Conservation (phyloP, 2,113 vertebrate genomes). For the Myotis brandtii region DNA sequence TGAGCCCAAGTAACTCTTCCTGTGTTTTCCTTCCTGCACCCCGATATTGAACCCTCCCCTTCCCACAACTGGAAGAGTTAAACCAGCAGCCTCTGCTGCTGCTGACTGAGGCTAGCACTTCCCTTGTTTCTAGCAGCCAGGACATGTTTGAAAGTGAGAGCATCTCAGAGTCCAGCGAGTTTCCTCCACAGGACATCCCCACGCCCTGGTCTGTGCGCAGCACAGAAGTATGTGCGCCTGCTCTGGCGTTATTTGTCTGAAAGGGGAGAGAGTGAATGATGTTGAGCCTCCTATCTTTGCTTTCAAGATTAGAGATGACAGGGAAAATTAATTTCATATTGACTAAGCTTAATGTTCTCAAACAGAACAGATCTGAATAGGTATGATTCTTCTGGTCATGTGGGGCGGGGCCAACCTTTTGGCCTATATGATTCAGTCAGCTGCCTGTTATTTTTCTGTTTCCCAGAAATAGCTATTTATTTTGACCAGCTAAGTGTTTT, state of each 20-base stretch:
- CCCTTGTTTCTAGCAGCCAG: not conserved
- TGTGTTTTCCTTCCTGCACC: not conserved
- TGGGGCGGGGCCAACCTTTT: not conserved
- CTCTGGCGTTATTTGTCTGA: not conserved
- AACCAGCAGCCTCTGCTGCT: not conserved
- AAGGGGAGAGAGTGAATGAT: too few relatives aligned
- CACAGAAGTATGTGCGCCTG: not conserved
- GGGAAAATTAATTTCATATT: not conserved
- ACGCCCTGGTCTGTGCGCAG: not conserved
- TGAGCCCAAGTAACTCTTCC: accelerated
- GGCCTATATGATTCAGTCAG: not conserved
- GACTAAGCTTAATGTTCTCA: not conserved
- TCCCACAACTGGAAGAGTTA: not conserved
- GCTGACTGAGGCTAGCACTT: not conserved
- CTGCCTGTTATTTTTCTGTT: not conserved
- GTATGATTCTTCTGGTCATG: not conserved
- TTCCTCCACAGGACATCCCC: not conserved
- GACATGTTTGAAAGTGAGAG: not conserved
- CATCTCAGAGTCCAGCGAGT: not conserved
- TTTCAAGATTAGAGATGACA: not conserved
- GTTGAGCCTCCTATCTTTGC: not conserved
- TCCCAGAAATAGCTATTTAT: not conserved
- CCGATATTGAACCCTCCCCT: too few relatives aligned
- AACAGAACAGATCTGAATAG: not conserved
- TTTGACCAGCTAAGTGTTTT: not conserved